Base-by-base conservation (phyloP, 1,140 invertebrate species). In the Psilanteris sp. region DNA sequence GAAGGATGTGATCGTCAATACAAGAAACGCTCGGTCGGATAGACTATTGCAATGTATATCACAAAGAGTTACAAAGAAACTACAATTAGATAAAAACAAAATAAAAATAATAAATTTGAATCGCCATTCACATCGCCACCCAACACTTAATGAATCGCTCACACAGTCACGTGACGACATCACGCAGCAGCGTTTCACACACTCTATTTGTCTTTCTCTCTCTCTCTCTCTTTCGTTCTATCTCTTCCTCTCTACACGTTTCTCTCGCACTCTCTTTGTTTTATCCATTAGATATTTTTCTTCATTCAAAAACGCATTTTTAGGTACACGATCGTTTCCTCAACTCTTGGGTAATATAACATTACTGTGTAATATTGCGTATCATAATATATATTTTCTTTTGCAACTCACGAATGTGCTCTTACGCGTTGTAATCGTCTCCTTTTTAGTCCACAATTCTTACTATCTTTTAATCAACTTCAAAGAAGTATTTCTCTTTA, bases 1-100 rank as follows among this genome's bases (percentile, higher is more conserved):
- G 61, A 81, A 85, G 79, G 80, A 79, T 81, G 78, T 82, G 83
- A 75, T 83, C 77, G 78, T 83, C 77, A 81, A 83, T 85, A 85
- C 81, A 86, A 84, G 81, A 85, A 81, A 86, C 80, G 80, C 76
- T 83, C 77, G 80, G 76, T 87, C 80, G 77, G 79, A 79, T 85
- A 85, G 83, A 88, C 85, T 88, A 88, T 88, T 88, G 85, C 86
- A 87, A 87, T 87, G 81, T 87, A 87, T 87, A 88, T 87, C 86
- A 88, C 86, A 88, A 88, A 87, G 79, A 86, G 84, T 87, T 87
- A 88, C 87, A 87, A 87, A 83, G 85, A 88, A 85, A 85, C 83
- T 87, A 88, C 81, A 85, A 87, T 87, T 88, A 85, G 81, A 85
- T 85, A 86, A 88, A 88, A 87, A 87, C 83, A n/a, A 85, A 87